phyloP scores from a whole-genome alignment of 2,888 invertebrate species.

The Eupeodes luniger region DNA sequence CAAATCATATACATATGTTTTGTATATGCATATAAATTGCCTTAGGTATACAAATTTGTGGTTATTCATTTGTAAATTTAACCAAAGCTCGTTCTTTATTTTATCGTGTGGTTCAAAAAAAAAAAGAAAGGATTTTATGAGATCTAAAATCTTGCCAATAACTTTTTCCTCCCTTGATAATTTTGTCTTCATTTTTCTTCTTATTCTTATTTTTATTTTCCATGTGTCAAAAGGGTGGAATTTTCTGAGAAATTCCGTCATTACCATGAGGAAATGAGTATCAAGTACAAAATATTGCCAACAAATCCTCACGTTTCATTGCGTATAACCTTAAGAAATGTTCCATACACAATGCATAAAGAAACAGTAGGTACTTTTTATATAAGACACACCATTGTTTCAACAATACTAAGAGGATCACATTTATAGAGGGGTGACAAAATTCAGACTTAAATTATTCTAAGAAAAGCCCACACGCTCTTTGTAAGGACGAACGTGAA shows the following conservation, averaged over 20 bases:
- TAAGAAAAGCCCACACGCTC: constrained; percentile 25
- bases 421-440: constrained; percentile 33
- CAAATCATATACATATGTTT: no score
- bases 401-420: constrained; percentile 8
- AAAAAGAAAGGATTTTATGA: background rate
- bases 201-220: background rate
- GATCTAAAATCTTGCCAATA: constrained; percentile 15
- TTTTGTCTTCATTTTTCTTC: constrained; percentile 1
- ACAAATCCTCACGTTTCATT: constrained; percentile 33
- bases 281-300: constrained; percentile 40
- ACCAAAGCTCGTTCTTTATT: constrained; percentile 13
- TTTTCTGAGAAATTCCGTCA: constrained; percentile 32
- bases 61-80: constrained; percentile 8
- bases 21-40: background rate
- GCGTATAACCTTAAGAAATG: constrained; percentile 7
- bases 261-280: constrained; percentile 19
- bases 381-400: constrained; percentile 6
- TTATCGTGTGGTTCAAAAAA: background rate
- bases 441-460: constrained; percentile 48
- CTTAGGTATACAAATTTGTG: background rate
- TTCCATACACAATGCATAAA: background rate
- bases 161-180: constrained; percentile 26
- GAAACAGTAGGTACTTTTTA: background rate
- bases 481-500: no score
- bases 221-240: constrained; percentile 9